A percentile compares a stretch with the other conserved stretches of the same genome.
These are phyloP conservation scores for Anguilla rostrata DNA, from an alignment of 2,113 vertebrate species.

Conservation along the genomic window DNA sequence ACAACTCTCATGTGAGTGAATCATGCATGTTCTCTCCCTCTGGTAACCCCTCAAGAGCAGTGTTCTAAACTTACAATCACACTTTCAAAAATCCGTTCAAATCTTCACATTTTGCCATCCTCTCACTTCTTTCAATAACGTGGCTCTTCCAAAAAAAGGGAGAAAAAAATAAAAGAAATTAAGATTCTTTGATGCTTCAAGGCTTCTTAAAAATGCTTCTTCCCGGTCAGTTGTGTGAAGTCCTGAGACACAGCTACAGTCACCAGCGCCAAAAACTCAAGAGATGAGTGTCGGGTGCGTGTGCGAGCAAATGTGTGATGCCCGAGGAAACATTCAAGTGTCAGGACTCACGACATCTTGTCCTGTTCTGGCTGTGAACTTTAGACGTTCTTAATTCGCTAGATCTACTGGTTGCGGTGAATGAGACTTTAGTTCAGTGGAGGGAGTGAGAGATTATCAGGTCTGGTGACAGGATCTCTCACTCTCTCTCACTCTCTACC, in stretches of 20 bases:
- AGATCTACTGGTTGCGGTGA: neutral
- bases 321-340: neutral
- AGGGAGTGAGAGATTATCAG: neutral
- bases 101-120: neutral
- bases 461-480: neutral
- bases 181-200: neutral
- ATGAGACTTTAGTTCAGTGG: neutral
- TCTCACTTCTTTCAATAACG: neutral
- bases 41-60: neutral
- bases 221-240: neutral
- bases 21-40: neutral
- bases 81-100: neutral
- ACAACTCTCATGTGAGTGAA: neutral
- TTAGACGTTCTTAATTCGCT: neutral
- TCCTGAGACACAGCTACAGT: neutral
- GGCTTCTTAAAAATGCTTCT: neutral
- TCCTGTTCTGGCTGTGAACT: neutral
- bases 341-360: neutral
- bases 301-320: neutral
- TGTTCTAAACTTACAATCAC: neutral
- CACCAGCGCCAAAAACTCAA: neutral
- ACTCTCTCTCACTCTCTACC: neutral
- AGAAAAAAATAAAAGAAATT: neutral
- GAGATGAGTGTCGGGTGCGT: neutral
- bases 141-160: neutral